Base-by-base conservation (phyloP, 1,140 invertebrate genomes). In the Wasmannia auropunctata region DNA sequence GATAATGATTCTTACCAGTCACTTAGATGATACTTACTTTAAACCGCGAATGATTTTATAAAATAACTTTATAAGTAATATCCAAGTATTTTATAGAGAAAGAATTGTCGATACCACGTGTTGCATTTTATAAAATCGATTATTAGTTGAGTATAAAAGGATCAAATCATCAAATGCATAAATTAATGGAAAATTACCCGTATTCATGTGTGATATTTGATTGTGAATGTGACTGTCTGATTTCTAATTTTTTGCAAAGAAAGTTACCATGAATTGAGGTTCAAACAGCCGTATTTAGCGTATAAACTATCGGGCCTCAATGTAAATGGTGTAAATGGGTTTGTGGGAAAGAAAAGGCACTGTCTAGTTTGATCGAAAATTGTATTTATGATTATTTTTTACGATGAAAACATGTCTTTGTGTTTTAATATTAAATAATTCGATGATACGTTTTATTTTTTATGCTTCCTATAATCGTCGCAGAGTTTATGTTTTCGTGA, bases 1-100 rank as follows among this genome's bases (percentile, higher is more conserved):
- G 11, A 22, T 56, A 25, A 40, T n/a, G 8, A 56, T n/a, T 65
- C 0, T 63, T 37, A 37, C 22, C 11, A 37, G 8, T 40, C 19
- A 65, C 31, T 65, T 62, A 34, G 31, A 37, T 63, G 31, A 37
- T 63, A 37, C 3, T 19, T n/a, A n/a, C 5, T 25, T 37, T 8
- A 56, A 75, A 10, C 3, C 19, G 51, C n/a, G n/a, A n/a, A 19
- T 54, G n/a, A 65, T 65, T 65, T 65, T 65, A 65, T 67, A 43
- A 43, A 67, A 67, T 43, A n/a, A n/a, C 37, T 43, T n/a, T n/a
- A n/a, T n/a, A n/a, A n/a, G n/a, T n/a, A n/a, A n/a, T n/a, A n/a
- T n/a, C 4, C 10, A 34, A 25, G 14, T 67, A 43, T 67, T 43
- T 43, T 43, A 10, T 37, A 37, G 1, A 63, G n/a, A 25, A 43